Evolutionary conservation across 1,140 invertebrate genomes (phyloP).

Genomic region (Eriosoma lanigerum): DNA sequence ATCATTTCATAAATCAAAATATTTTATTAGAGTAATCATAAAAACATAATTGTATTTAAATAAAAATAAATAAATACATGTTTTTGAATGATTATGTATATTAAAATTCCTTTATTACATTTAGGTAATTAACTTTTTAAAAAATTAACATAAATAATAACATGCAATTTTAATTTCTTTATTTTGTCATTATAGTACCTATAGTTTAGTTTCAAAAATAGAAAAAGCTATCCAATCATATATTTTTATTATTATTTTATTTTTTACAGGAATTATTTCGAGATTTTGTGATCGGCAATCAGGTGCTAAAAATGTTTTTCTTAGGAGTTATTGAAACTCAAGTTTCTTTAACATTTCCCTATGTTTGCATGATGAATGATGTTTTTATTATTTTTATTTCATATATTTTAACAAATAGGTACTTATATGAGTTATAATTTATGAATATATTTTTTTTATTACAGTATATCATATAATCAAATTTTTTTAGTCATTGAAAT

Average conservation of each 20-base stretch:
- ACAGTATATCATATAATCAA: not conserved
- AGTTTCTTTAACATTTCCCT: slow-evolving; percentile 28
- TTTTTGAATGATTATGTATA: too few relatives aligned
- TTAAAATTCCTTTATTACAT: too few relatives aligned
- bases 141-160: slow-evolving; percentile 17
- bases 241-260: slow-evolving; percentile 43
- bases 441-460: not conserved
- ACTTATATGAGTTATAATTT: not conserved
- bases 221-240: slow-evolving; percentile 28
- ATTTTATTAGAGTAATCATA: too few relatives aligned
- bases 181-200: slow-evolving; percentile 10
- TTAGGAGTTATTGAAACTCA: slow-evolving; percentile 28
- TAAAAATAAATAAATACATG: too few relatives aligned
- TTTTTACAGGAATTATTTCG: slow-evolving; percentile 51
- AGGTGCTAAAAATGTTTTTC: slow-evolving; percentile 44
- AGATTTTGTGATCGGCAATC: slow-evolving; percentile 47
- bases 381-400: not conserved
- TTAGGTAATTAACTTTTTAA: too few relatives aligned
- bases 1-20: too few relatives aligned
- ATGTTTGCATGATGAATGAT: slow-evolving; percentile 27
- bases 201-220: not conserved
- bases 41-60: too few relatives aligned
- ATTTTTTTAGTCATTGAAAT: not conserved
- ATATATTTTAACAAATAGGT: not conserved
- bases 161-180: slow-evolving; percentile 6